Evolutionary conservation across 2,113 vertebrate species (phyloP).

Genomic region (Gnathonemus echidnorhynchus): DNA sequence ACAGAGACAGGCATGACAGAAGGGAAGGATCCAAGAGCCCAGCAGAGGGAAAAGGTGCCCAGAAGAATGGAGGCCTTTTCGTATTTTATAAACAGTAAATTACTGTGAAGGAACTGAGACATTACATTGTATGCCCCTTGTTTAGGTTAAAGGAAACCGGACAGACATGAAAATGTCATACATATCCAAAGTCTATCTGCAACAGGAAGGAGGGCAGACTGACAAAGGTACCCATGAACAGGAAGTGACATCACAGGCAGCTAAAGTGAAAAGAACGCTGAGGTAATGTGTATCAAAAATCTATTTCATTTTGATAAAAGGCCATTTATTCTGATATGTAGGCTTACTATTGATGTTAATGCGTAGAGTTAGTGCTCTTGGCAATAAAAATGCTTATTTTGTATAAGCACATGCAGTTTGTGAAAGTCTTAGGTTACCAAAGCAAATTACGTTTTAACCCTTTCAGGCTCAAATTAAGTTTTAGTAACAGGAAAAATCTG

Average conservation of each 20-base stretch:
- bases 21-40: constrained; percentile 25
- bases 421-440: neutral
- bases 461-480: no score
- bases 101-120: neutral
- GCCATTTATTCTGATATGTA: neutral
- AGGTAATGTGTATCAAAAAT: constrained; percentile 37
- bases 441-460: neutral
- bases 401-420: neutral
- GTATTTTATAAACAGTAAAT: neutral
- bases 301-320: neutral
- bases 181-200: constrained; percentile 54
- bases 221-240: constrained; percentile 27
- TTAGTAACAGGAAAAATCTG: no score
- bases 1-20: neutral
- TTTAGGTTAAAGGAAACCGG: constrained; percentile 46
- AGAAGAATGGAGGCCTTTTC: neutral
- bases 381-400: neutral
- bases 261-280: constrained; percentile 36
- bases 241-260: constrained; percentile 40
- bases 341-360: neutral
- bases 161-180: constrained; percentile 50
- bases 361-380: neutral
- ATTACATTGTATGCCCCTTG: neutral
- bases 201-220: constrained; percentile 45
- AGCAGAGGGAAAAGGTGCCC: constrained; percentile 33